A percentile compares a stretch with the other conserved stretches of the same genome.
These are phyloP conservation scores for Synanthedon tipuliformis DNA, from an alignment of 2,888 invertebrate genomes.

Conservation along the genomic window DNA sequence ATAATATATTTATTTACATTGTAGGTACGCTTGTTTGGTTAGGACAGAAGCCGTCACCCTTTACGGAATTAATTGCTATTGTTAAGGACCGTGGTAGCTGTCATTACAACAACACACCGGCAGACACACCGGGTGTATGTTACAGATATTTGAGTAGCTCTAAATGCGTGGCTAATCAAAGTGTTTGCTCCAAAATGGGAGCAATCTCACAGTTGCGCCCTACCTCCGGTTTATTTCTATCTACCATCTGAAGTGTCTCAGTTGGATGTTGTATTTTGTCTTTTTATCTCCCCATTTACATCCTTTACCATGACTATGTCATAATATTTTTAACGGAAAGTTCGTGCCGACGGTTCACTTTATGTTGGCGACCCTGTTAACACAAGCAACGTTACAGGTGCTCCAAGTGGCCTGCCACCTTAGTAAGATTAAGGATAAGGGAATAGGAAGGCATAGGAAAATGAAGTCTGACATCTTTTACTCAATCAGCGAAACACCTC, in stretches of 20 bases:
- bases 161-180: conserved; percentile 20
- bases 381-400: no score
- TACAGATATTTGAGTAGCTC: conserved; percentile 24
- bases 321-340: background rate
- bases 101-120: conserved; percentile 15
- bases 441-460: no score
- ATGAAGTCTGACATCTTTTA: no score
- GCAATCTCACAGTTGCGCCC: conserved; percentile 12
- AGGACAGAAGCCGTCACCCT: conserved; percentile 28
- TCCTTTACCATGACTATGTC: background rate
- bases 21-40: conserved; percentile 26
- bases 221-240: conserved; percentile 35
- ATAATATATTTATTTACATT: conserved; percentile 3
- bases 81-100: conserved; percentile 19
- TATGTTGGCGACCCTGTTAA: background rate
- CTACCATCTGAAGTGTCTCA: conserved; percentile 35
- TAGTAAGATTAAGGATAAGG: no score
- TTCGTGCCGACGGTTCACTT: background rate
- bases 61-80: conserved; percentile 34
- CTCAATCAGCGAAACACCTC: no score
- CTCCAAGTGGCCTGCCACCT: no score
- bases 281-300: conserved; percentile 18
- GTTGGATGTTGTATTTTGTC: conserved; percentile 22
- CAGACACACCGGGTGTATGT: conserved; percentile 13
- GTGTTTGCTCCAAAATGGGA: conserved; percentile 38